A percentile compares a stretch with the other conserved stretches of the same genome.
Evolutionary conservation across 1,140 invertebrate genomes (phyloP).

Genomic region (Drosophila serrata): DNA sequence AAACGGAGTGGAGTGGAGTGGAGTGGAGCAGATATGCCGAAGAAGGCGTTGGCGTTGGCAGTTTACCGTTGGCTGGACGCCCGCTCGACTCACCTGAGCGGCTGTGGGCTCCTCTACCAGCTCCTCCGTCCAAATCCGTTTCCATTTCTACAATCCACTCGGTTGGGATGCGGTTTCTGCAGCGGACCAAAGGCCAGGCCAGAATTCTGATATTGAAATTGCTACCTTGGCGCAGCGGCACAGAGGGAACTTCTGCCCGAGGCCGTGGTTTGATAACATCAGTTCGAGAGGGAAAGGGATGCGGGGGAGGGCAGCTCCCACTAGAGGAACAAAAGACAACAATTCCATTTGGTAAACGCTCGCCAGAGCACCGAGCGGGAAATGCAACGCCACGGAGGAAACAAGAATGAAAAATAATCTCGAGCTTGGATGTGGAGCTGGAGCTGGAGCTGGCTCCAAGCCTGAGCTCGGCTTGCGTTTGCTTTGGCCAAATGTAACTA

Average conservation of each 20-base stretch:
- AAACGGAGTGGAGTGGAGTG: slow-evolving; percentile 32
- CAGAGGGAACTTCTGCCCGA: slow-evolving; percentile 66
- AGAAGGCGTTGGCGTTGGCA: slow-evolving; percentile 77
- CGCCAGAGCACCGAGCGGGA: slow-evolving; percentile 41
- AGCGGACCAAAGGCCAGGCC: slow-evolving; percentile 72
- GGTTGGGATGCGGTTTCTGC: slow-evolving; percentile 47
- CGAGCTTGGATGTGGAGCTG: slow-evolving; percentile 51
- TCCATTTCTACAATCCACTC: slow-evolving; percentile 9
- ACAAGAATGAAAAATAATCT: slow-evolving; percentile 79
- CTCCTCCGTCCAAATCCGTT: slow-evolving; percentile 18
- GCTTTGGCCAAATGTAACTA: slow-evolving; percentile 76
- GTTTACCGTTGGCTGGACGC: slow-evolving; percentile 68
- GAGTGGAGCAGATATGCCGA: slow-evolving; percentile 59
- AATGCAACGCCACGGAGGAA: slow-evolving; percentile 57
- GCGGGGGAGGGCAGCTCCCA: slow-evolving; percentile 48
- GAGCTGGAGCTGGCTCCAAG: slow-evolving; percentile 33
- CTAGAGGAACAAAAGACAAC: slow-evolving; percentile 72
- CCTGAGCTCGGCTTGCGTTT: slow-evolving; percentile 43
- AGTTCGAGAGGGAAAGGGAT: slow-evolving; percentile 28
- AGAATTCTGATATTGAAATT: slow-evolving; percentile 81
- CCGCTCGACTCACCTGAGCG: slow-evolving; percentile 63
- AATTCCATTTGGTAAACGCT: slow-evolving; percentile 82
- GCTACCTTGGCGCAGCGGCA: slow-evolving; percentile 67
- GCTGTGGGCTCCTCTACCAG: too few relatives aligned
- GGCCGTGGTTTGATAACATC: slow-evolving; percentile 73